phyloP scores from a whole-genome alignment of 1,140 invertebrate species.

The Arctopsyche grandis region DNA sequence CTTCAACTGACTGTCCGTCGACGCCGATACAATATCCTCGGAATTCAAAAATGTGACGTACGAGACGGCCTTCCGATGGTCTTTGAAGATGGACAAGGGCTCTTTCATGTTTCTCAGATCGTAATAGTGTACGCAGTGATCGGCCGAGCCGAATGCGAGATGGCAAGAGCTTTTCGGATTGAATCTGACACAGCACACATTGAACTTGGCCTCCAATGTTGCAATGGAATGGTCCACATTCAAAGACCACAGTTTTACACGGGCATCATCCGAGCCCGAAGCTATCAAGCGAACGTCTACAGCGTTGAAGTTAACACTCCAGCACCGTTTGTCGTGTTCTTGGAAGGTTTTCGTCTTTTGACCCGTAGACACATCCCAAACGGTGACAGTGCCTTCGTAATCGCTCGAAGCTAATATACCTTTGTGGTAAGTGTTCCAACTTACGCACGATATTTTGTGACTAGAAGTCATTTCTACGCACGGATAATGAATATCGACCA shows the following conservation, averaged over 20 bases:
- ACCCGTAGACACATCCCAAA: slow-evolving; percentile 92
- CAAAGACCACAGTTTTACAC: slow-evolving; percentile 94
- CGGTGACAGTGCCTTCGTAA: slow-evolving; percentile 93
- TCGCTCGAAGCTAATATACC: slow-evolving; percentile 90
- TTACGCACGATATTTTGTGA: slow-evolving; percentile 95
- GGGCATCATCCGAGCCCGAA: slow-evolving; percentile 93
- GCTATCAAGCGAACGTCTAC: slow-evolving; percentile 92
- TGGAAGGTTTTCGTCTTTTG: slow-evolving; percentile 79
- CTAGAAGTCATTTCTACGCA: slow-evolving; percentile 92
- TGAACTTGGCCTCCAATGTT: slow-evolving; percentile 89
- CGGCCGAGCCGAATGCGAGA: slow-evolving; percentile 93
- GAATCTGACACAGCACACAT: slow-evolving; percentile 97
- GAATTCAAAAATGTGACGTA: slow-evolving; percentile 95
- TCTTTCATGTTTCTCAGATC: slow-evolving; percentile 89
- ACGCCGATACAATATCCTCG: slow-evolving; percentile 92
- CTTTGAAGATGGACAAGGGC: slow-evolving; percentile 86
- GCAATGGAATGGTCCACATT: slow-evolving; percentile 89
- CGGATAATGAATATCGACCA: slow-evolving; percentile 92
- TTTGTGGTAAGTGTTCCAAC: slow-evolving; percentile 95
- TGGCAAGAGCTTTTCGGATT: slow-evolving; percentile 89
- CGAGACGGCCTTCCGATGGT: slow-evolving; percentile 94
- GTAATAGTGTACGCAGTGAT: slow-evolving; percentile 97
- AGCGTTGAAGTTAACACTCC: slow-evolving; percentile 96
- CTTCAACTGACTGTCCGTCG: slow-evolving; percentile 94
- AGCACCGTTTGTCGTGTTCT: slow-evolving; percentile 96